Percentiles rank a stretch among this genome's conserved stretches.
phyloP scores from a whole-genome alignment of 2,888 invertebrate genomes.

The Formica aserva region DNA sequence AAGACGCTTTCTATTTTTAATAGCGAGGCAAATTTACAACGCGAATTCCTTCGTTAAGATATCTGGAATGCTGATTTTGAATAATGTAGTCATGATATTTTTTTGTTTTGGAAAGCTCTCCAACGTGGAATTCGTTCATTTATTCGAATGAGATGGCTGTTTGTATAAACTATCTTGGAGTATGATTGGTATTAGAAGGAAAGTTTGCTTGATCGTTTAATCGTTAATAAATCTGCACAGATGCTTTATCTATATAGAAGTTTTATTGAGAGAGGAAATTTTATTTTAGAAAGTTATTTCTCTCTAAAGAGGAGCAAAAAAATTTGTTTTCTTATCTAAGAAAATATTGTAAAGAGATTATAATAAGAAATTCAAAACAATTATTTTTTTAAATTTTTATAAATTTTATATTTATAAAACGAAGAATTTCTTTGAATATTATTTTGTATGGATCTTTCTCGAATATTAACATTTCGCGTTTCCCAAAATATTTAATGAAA shows the following conservation, averaged over 20 bases:
- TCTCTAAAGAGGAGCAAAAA: neutral
- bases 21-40: neutral
- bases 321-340: neutral
- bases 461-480: neutral
- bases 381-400: neutral
- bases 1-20: neutral
- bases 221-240: neutral
- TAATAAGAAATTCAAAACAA: neutral
- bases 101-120: neutral
- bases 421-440: neutral
- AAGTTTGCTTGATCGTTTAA: slow-evolving; percentile 14
- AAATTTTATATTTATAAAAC: neutral
- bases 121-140: neutral
- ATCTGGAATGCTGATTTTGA: neutral
- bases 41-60: neutral
- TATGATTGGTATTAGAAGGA: neutral
- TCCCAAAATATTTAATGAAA: neutral
- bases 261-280: neutral
- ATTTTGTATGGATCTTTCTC: neutral
- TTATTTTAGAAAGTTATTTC: neutral
- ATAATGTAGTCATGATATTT: neutral
- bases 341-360: neutral
- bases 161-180: neutral
- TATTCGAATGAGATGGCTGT: neutral
- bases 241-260: neutral